Evolutionary conservation across 2,888 invertebrate genomes (phyloP), one percentile per base, ranked within the genome.

Genomic region (Philhelius pedissequus): DNA sequence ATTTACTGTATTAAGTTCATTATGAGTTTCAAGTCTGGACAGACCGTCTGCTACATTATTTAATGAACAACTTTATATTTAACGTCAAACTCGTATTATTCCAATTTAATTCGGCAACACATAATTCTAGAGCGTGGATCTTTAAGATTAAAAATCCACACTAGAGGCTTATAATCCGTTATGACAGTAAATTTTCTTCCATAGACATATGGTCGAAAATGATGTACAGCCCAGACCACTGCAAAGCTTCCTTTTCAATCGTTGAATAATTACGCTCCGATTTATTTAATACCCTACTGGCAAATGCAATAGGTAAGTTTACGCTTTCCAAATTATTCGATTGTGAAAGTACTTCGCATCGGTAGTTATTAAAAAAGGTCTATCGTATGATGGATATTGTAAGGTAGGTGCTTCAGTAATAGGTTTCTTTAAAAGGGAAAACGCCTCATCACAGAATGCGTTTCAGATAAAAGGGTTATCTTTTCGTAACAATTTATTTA

Each of bases 101-200:
- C n/a, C n/a, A n/a, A n/a, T n/a, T n/a, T n/a, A n/a, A n/a, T n/a
- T n/a, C n/a, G n/a, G n/a, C 50, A 32, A 11, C 22, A 11, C 22
- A 35, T 50, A n/a, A n/a, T 32, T 50, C 50, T 32, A 27, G 50
- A 66, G 18, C 35, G 35, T 8, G 66, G 35, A 32, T 48, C 20
- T 4, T 50, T 66, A 1, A 66, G 15, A 35, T 32, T 66, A 30
- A 66, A 32, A 48, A 50, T 66, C 66, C 66, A 50, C 18, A 45
- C 48, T 18, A 66, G 50, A 13, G 66, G 50, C 18, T 66, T 45
- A 15, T 66, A 50, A 13, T 66, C 66, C 7, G 66, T 66, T 3
- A 48, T 22, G 7, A 66, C 27, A 50, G 66, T 66, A 50, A 66
- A 50, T 35, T 40, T 66, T 66, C 66, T 40, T n/a, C 50, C 66